phyloP scores from a whole-genome alignment of 2,113 vertebrate species.

The Zonotrichia leucophrys region DNA sequence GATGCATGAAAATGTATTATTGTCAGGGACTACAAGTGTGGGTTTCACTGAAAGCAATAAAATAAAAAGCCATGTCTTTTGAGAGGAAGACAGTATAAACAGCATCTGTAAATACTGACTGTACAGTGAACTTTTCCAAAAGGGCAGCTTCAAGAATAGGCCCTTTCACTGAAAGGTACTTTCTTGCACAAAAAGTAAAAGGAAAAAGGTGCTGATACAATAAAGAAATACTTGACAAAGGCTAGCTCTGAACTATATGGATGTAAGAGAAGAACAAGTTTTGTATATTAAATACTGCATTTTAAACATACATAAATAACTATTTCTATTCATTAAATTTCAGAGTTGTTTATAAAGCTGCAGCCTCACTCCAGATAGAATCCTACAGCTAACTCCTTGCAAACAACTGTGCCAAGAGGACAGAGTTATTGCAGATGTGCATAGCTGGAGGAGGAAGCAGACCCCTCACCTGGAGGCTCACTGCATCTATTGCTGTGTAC shows the following conservation, averaged over 20 bases:
- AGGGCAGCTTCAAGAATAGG: neutral
- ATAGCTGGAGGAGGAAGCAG: neutral
- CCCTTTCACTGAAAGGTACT: neutral
- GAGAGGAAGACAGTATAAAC: neutral
- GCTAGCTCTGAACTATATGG: neutral
- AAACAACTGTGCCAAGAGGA: neutral
- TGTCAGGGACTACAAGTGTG: neutral
- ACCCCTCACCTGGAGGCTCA: neutral
- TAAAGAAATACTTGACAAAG: neutral
- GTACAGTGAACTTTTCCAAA: neutral
- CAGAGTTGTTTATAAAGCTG: neutral
- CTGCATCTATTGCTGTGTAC: neutral
- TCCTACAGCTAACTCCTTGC: neutral
- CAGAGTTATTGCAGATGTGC: neutral
- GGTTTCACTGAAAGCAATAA: neutral
- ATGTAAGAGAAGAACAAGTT: neutral
- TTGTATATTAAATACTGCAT: neutral
- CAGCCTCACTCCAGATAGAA: neutral
- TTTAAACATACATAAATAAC: neutral
- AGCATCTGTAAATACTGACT: neutral
- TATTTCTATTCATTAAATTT: neutral
- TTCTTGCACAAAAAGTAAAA: neutral
- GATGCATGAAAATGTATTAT: conserved; percentile 55
- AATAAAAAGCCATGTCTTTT: neutral
- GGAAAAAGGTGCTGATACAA: neutral